Evolutionary conservation across 2,888 invertebrate genomes (phyloP), one percentile per base, ranked within the genome.

Genomic region (Microchrysa polita): DNA sequence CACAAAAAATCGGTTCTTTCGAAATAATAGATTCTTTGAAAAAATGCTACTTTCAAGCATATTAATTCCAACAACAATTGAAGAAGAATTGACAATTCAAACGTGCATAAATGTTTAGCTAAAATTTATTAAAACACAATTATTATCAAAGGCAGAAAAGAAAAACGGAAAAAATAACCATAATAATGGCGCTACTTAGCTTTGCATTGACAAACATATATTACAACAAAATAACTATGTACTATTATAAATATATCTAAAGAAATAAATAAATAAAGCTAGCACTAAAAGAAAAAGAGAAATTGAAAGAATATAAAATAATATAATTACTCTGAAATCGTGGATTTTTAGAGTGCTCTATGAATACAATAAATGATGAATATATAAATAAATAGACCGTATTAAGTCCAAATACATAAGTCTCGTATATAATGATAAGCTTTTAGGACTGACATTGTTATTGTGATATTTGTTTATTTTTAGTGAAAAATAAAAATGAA

Each of bases 291-390:
- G 7, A 34, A 34, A 34, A 34, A 34, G 27, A 34, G 27, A 34
- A 34, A 34, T 7, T 34, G 27, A 34, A 34, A 34, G 7, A n/a
- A n/a, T n/a, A 34, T 7, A 34, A 34, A 34, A 34, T 34, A n/a
- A n/a, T n/a, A n/a, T n/a, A n/a, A n/a, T 48, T 48, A 48, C 48
- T 48, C 48, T 48, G 4, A 4, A 48, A 48, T 48, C 48, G 48
- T 48, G 48, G 48, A 48, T 48, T 48, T n/a, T 48, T 48, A 48
- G 48, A 48, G 48, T 48, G n/a, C n/a, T n/a, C n/a, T n/a, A n/a
- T n/a, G n/a, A n/a, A n/a, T n/a, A n/a, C n/a, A n/a, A n/a, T n/a
- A n/a, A n/a, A n/a, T n/a, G n/a, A n/a, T n/a, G n/a, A n/a, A n/a
- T n/a, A n/a, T n/a, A n/a, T n/a, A n/a, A n/a, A n/a, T n/a, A n/a